phyloP scores from a whole-genome alignment of 2,888 invertebrate genomes.

The Orthosia gothica region DNA sequence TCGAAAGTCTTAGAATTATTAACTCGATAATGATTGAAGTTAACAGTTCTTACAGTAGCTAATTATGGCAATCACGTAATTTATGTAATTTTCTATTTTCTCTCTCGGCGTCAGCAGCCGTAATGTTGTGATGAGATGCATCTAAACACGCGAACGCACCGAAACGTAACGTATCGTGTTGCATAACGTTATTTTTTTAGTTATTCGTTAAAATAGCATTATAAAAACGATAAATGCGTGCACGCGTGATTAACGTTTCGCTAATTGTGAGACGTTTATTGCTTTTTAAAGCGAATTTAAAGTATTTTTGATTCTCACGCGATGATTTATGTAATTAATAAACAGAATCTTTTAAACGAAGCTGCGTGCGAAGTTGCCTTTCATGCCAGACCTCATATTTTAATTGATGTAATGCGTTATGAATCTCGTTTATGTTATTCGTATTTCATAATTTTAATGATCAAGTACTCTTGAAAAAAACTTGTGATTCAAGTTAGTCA shows the following conservation, averaged over 20 bases:
- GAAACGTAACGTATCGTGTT: conserved; percentile 56
- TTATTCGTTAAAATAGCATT: conserved; percentile 28
- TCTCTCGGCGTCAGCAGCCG: conserved; percentile 78
- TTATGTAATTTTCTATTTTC: conserved; percentile 72
- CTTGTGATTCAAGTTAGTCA: neutral
- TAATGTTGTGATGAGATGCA: conserved; percentile 69
- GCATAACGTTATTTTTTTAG: conserved; percentile 5
- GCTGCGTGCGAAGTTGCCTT: conserved; percentile 10
- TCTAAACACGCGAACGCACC: conserved; percentile 76
- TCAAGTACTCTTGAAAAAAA: neutral
- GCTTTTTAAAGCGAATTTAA: conserved; percentile 37
- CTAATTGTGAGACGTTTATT: conserved; percentile 55
- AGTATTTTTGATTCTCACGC: conserved; percentile 32
- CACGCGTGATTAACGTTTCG: conserved; percentile 53
- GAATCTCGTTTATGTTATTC: neutral
- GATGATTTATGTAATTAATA: conserved; percentile 50
- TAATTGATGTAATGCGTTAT: conserved; percentile 30
- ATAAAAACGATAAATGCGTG: conserved; percentile 23
- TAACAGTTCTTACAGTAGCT: neutral
- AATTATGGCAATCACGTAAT: conserved; percentile 22
- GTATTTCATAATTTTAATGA: conserved; percentile 6
- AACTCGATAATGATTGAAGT: conserved; percentile 14
- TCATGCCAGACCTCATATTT: conserved; percentile 20
- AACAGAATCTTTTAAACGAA: conserved; percentile 26
- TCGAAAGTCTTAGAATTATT: neutral